Conservation (phyloP, 2,888 invertebrate species). For the Platycheirus albimanus region DNA sequence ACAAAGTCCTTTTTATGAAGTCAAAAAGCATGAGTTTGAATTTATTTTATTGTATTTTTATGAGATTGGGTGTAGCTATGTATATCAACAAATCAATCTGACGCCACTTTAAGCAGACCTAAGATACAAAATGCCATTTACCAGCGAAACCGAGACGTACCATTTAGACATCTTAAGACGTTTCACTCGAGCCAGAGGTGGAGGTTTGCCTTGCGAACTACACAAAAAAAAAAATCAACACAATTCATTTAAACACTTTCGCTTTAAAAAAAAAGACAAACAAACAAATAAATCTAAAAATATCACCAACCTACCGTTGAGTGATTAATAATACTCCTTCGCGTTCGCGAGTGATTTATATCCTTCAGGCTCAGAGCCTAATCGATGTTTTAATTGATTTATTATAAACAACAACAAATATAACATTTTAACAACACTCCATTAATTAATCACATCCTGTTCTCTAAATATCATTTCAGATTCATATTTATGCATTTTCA, state of each 20-base stretch:
- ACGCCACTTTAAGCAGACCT: no score
- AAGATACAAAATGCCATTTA: no score
- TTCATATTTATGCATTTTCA: slow-evolving; percentile 42
- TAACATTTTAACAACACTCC: slow-evolving; percentile 18
- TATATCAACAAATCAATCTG: no score
- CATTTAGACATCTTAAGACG: no score
- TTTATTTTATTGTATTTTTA: no score
- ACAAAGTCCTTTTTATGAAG: no score
- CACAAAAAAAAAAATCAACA: no score
- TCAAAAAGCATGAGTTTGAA: no score
- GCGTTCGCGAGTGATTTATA: slow-evolving; percentile 69
- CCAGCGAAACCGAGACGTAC: no score
- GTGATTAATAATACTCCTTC: slow-evolving; percentile 60
- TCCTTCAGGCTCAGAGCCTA: slow-evolving; percentile 28
- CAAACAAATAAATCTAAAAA: slow-evolving; percentile 3
- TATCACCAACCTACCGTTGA: slow-evolving; percentile 36
- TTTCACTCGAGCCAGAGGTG: no score
- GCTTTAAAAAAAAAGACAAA: slow-evolving; percentile 20
- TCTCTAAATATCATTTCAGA: slow-evolving; percentile 51
- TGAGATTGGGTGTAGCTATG: no score
- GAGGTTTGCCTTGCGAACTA: no score
- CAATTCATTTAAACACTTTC: background rate
- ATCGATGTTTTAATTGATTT: slow-evolving; percentile 63
- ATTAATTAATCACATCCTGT: slow-evolving; percentile 62
- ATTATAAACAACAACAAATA: slow-evolving; percentile 43